Percentiles rank a stretch among this genome's conserved stretches.
These are phyloP conservation scores for Arctia plantaginis DNA, from an alignment of 2,888 invertebrate genomes.

Conservation along the genomic window DNA sequence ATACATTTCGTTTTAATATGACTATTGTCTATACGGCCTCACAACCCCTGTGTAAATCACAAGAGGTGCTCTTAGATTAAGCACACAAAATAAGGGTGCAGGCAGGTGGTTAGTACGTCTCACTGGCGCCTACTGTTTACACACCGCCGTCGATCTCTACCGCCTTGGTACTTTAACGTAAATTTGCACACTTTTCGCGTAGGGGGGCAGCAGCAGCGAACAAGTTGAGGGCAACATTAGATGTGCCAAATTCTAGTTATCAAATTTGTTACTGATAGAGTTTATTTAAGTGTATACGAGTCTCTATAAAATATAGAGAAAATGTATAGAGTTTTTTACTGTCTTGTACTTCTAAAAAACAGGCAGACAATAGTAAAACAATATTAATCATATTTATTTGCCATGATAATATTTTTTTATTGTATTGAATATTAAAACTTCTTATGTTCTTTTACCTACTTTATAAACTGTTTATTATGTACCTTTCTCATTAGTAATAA, in stretches of 20 bases:
- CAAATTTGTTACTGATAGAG: not conserved
- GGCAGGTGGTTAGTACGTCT: constrained; percentile 70
- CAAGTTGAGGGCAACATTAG: constrained; percentile 15
- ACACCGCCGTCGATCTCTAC: constrained; percentile 59
- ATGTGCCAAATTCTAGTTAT: not conserved
- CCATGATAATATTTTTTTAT: too few relatives aligned
- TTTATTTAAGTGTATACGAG: not conserved
- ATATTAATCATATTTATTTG: too few relatives aligned
- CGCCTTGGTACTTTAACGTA: constrained; percentile 69
- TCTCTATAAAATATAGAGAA: not conserved
- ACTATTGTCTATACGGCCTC: not conserved
- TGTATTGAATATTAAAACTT: too few relatives aligned
- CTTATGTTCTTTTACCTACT: too few relatives aligned
- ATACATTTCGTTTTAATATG: not conserved
- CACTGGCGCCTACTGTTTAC: constrained; percentile 77
- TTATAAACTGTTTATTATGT: too few relatives aligned
- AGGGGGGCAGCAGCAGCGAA: constrained; percentile 9
- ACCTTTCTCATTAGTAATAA: too few relatives aligned
- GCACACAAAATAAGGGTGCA: constrained; percentile 33
- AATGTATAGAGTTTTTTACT: not conserved
- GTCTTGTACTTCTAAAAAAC: too few relatives aligned
- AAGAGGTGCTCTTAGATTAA: constrained; percentile 24
- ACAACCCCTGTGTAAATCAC: constrained; percentile 9
- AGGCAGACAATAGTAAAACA: too few relatives aligned
- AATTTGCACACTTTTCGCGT: constrained; percentile 64